Evolutionary conservation across 2,888 invertebrate species (phyloP), one percentile per base, ranked within the genome.

Genomic region (Drosophila mimica): DNA sequence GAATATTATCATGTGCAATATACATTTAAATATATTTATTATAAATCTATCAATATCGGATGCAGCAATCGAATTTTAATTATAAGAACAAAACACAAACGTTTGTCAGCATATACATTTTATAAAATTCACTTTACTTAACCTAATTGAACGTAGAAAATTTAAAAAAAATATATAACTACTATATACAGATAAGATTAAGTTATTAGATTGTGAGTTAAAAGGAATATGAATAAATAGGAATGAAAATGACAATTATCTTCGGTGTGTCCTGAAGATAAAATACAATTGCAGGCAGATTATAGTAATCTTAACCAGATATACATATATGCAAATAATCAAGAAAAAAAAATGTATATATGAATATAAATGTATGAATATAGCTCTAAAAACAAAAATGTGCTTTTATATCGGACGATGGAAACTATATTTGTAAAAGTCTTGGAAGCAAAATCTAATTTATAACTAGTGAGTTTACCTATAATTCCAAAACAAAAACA

Each of bases 101-200:
- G 17, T 20, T 5, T 34, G 17, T 2, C 20, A 28, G n/a, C 38
- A 30, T 28, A 25, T 34, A 54, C 30, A 17, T 28, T 65, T 30
- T 61, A 30, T 40, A 13, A 48, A 56, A 38, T 38, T 15, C 56
- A 63, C 25, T 17, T 60, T 59, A 59, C 40, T 65, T 65, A 51
- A 56, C 43, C 46, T 56, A 59, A 48, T 34, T 62, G 31, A 63
- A 63, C 46, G 60, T 34, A 30, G 40, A 58, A 58, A 73, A 58
- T 5, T 63, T 30, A 38, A 51, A 40, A 46, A 52, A 52, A 40
- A 63, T 70, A 65, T 59, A 40, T 57, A 74, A 49, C 59, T 75
- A 58, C 25, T 79, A 77, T 79, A 36, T 75, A 77, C 75, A 77
- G 52, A 70, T 70, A 48, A 38, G 36, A 62, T 74, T 49, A 66